A percentile compares a stretch with the other conserved stretches of the same genome.
phyloP scores from a whole-genome alignment of 2,888 invertebrate genomes.

The Tillus elongatus region DNA sequence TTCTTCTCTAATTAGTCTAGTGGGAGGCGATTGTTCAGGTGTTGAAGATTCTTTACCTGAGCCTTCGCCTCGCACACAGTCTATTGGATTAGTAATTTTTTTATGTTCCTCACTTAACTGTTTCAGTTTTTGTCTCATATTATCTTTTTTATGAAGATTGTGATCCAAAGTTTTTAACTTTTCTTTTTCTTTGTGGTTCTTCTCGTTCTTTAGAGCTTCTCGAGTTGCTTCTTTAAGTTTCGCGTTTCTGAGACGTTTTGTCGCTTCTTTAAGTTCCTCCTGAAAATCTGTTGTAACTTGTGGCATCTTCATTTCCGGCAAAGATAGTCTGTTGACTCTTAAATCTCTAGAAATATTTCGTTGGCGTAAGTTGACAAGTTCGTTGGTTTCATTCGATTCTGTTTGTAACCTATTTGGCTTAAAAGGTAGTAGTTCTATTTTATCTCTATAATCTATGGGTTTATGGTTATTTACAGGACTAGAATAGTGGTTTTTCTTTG shows the following conservation, averaged over 20 bases:
- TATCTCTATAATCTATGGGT: constrained; percentile 13
- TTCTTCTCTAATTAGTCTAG: constrained; percentile 28
- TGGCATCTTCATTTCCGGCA: constrained; percentile 40
- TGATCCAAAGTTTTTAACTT: constrained; percentile 42
- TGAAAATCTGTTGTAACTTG: constrained; percentile 47
- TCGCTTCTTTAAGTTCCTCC: constrained; percentile 44
- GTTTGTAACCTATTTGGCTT: too few relatives aligned
- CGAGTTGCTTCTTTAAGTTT: constrained; percentile 21
- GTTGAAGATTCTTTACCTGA: constrained; percentile 57
- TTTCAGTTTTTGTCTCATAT: constrained; percentile 44
- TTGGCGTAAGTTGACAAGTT: constrained; percentile 3
- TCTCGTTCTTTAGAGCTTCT: constrained; percentile 28
- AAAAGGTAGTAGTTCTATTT: constrained; percentile 12
- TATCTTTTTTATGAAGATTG: constrained; percentile 41
- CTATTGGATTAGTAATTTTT: constrained; percentile 20
- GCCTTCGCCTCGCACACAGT: constrained; percentile 44
- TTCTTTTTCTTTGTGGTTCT: constrained; percentile 43
- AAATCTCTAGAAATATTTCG: constrained; percentile 22
- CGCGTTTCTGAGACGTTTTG: constrained; percentile 32
- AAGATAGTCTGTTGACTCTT: constrained; percentile 32
- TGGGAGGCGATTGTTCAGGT: constrained; percentile 50
- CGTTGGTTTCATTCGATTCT: constrained; percentile 5
- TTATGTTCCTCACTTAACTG: constrained; percentile 40
- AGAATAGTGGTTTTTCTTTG: constrained; percentile 47
- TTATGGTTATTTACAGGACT: constrained; percentile 30